Base-by-base conservation (phyloP, 1,140 invertebrate genomes). In the Drosophila chauvacae region DNA sequence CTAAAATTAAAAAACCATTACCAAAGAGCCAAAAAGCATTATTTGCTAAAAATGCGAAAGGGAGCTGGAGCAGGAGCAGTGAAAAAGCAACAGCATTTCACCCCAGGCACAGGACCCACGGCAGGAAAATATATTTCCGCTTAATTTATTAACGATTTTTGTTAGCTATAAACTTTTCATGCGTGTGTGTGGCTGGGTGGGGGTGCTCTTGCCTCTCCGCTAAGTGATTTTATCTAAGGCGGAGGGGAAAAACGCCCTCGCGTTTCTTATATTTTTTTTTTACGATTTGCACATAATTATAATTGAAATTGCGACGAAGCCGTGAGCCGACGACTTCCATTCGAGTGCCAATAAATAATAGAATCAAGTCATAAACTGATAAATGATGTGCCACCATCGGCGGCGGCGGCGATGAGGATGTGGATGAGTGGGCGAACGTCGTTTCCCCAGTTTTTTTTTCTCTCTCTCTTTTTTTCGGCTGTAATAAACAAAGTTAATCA, bases 101-200 rank as follows among this genome's bases (percentile, higher is more conserved):
- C 69, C 74, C 69, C 23, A 35, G 11, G 33, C 33, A 39, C 37
- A 39, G 63, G 60, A 7, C 18, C 75, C 64, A 51, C 69, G 60
- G 66, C 64, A 60, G 80, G 57, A 84, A 80, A 87, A 87, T 86
- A 87, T 83, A 87, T 87, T 91, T 91, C 90, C 90, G 90, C 90
- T 91, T 91, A 91, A 91, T 91, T 91, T 91, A 91, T 90, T 91
- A 91, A 90, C 90, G 80, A 90, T 91, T 91, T 91, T 88, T 84
- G 80, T 84, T 78, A 79, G 84, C 84, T 64, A 90, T 88, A 90
- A 88, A 88, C 72, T 84, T 82, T 77, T 74, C 76, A 81, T 81
- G 74, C 51, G 53, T 70, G 53, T 66, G 41, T 72, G 59, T 57
- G 58, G 39, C 42, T 41, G 44, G 23, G 47, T 30, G 53, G 41